phyloP scores from a whole-genome alignment of 2,888 invertebrate genomes.

The Aphodius granarius region DNA sequence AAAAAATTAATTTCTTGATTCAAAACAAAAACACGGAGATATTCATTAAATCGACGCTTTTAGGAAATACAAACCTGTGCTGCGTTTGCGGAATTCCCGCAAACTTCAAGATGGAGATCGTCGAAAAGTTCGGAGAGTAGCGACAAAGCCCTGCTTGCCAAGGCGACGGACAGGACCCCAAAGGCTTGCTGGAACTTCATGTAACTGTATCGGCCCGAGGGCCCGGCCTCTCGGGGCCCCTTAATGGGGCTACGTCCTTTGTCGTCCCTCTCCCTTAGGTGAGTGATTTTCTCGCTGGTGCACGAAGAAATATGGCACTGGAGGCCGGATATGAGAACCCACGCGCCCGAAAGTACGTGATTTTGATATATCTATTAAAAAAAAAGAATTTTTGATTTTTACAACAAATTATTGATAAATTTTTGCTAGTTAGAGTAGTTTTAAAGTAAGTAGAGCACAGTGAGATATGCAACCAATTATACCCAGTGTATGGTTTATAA shows the following conservation, averaged over 20 bases:
- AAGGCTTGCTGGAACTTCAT: slow-evolving; percentile 85
- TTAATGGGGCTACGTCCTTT: slow-evolving; percentile 64
- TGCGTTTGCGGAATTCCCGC: slow-evolving; percentile 49
- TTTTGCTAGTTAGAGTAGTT: background rate
- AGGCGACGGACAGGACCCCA: slow-evolving; percentile 85
- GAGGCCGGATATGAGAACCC: slow-evolving; percentile 84
- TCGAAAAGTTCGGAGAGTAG: slow-evolving; percentile 73
- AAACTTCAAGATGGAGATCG: slow-evolving; percentile 75
- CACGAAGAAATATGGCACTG: slow-evolving; percentile 77
- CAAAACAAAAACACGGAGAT: too few species aligned
- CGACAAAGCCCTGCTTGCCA: slow-evolving; percentile 82
- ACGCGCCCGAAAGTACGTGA: slow-evolving; percentile 83
- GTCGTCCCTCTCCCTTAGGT: slow-evolving; percentile 54
- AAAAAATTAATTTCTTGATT: slow-evolving; percentile 28
- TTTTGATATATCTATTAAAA: slow-evolving; percentile 77
- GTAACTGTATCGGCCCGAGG: slow-evolving; percentile 65
- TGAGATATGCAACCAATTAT: too few species aligned
- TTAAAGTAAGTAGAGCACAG: too few species aligned
- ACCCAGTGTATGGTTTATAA: too few species aligned
- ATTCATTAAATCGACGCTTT: slow-evolving; percentile 27
- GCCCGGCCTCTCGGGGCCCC: slow-evolving; percentile 47
- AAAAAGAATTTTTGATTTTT: too few species aligned
- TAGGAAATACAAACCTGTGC: slow-evolving; percentile 38
- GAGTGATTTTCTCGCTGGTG: slow-evolving; percentile 54
- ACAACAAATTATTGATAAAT: background rate